phyloP scores from a whole-genome alignment of 2,888 invertebrate species.

The Sycophila texana region DNA sequence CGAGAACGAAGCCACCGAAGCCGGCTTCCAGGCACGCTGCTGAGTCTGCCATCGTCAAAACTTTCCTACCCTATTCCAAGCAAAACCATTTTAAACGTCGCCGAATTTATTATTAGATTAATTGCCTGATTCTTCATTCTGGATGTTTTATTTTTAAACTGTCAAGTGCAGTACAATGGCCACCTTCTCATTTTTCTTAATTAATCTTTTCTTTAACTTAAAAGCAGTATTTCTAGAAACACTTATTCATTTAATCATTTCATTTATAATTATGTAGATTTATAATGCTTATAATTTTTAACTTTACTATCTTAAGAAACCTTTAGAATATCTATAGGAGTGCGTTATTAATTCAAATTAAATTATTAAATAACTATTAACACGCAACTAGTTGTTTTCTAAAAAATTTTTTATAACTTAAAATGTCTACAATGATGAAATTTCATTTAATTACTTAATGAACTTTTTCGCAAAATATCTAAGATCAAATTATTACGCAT shows the following conservation, averaged over 20 bases:
- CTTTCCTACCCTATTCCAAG: conserved; percentile 55
- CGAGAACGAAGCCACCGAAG: conserved; percentile 56
- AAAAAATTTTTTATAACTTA: conserved; percentile 45
- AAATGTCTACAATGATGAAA: conserved; percentile 33
- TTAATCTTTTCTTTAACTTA: too few relatives aligned
- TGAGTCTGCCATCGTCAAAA: conserved; percentile 51
- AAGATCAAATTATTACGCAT: conserved; percentile 43
- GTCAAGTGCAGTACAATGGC: too few relatives aligned
- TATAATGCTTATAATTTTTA: not conserved
- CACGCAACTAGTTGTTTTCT: conserved; percentile 18
- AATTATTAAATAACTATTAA: conserved; percentile 4
- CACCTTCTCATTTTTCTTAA: too few relatives aligned
- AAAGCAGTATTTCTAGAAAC: too few relatives aligned
- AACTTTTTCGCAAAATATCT: conserved; percentile 25
- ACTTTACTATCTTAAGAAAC: not conserved
- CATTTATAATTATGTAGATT: too few relatives aligned
- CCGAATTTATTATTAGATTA: too few relatives aligned
- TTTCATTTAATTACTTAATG: conserved; percentile 31
- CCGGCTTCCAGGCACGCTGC: conserved; percentile 57
- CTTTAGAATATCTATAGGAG: too few relatives aligned
- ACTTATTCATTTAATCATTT: too few relatives aligned
- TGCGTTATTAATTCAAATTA: not conserved
- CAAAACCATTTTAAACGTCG: not conserved
- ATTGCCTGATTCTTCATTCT: too few relatives aligned
- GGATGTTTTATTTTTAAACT: too few relatives aligned